These are phyloP conservation scores for Anthophora plumipes DNA, from an alignment of 2,888 invertebrate species.

Conservation along the genomic window DNA sequence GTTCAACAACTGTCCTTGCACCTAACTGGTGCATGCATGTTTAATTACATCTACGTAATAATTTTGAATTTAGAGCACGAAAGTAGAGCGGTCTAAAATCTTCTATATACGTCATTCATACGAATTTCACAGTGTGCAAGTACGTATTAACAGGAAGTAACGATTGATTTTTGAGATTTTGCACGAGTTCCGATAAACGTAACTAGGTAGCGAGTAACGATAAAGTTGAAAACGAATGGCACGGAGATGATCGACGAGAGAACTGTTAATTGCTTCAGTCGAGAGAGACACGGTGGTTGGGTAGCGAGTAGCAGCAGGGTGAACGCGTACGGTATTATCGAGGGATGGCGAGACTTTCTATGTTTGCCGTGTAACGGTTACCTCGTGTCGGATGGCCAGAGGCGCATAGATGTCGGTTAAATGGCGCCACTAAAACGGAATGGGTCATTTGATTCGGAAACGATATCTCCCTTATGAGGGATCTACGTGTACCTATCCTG, in stretches of 20 bases:
- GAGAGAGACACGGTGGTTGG: conserved; percentile 31
- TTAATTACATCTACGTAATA: too few relatives aligned
- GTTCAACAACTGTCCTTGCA: too few relatives aligned
- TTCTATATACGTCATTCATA: too few relatives aligned
- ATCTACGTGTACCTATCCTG: conserved; percentile 73
- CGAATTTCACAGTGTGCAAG: too few relatives aligned
- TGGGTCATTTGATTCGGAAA: conserved; percentile 84
- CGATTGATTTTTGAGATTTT: too few relatives aligned
- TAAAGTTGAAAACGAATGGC: conserved; percentile 29
- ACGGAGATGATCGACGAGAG: conserved; percentile 49
- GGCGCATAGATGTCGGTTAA: conserved; percentile 82
- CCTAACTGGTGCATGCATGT: too few relatives aligned
- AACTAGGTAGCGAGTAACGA: conserved; percentile 16
- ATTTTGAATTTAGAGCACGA: too few relatives aligned
- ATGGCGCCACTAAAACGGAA: conserved; percentile 83
- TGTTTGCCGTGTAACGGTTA: conserved; percentile 70
- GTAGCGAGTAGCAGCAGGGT: neutral
- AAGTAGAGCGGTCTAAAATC: too few relatives aligned
- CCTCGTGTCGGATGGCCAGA: conserved; percentile 72
- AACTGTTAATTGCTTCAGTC: conserved; percentile 56
- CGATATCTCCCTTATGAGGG: conserved; percentile 83
- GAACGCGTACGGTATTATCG: conserved; percentile 56
- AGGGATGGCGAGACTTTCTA: conserved; percentile 77
- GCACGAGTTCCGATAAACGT: neutral
- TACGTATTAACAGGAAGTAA: too few relatives aligned